These are phyloP conservation scores for Erebia epiphron DNA, from an alignment of 2,888 invertebrate genomes.

Conservation along the genomic window DNA sequence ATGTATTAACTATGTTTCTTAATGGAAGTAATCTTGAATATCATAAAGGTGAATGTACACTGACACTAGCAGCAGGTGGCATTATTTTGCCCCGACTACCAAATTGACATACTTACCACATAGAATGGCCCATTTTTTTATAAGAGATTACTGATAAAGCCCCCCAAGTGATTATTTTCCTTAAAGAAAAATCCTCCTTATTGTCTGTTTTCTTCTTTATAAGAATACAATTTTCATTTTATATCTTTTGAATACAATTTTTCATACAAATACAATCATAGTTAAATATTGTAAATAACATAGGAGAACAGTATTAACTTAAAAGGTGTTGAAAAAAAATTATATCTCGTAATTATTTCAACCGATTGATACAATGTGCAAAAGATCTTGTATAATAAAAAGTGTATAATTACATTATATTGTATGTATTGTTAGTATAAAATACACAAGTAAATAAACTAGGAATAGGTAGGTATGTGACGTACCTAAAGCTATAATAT, in stretches of 20 bases:
- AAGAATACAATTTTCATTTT: background rate
- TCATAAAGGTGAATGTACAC: background rate
- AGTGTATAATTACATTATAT: slow-evolving; percentile 62
- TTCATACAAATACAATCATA: background rate
- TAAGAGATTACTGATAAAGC: too few species aligned
- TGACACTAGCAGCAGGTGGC: background rate
- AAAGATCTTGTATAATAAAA: slow-evolving; percentile 65
- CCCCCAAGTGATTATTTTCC: too few species aligned
- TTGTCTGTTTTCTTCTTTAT: background rate
- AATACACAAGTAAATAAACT: slow-evolving; percentile 69
- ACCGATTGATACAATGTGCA: slow-evolving; percentile 50
- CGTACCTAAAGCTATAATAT: slow-evolving; percentile 72
- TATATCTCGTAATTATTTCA: slow-evolving; percentile 22
- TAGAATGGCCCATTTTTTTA: background rate
- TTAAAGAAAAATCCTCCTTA: too few species aligned
- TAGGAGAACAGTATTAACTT: slow-evolving; percentile 33
- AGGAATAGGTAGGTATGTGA: slow-evolving; percentile 45
- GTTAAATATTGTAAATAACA: slow-evolving; percentile 19
- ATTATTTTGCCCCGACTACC: background rate
- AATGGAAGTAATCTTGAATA: background rate
- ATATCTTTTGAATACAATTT: background rate
- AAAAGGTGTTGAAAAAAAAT: slow-evolving; percentile 11
- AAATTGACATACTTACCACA: too few species aligned
- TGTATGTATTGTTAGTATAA: slow-evolving; percentile 78
- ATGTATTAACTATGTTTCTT: too few species aligned